Percentiles rank a stretch among this genome's conserved stretches.
These are phyloP conservation scores for Gymnoscopelus microlampas DNA, from an alignment of 2,797 vertebrate genomes.

Conservation along the genomic window DNA sequence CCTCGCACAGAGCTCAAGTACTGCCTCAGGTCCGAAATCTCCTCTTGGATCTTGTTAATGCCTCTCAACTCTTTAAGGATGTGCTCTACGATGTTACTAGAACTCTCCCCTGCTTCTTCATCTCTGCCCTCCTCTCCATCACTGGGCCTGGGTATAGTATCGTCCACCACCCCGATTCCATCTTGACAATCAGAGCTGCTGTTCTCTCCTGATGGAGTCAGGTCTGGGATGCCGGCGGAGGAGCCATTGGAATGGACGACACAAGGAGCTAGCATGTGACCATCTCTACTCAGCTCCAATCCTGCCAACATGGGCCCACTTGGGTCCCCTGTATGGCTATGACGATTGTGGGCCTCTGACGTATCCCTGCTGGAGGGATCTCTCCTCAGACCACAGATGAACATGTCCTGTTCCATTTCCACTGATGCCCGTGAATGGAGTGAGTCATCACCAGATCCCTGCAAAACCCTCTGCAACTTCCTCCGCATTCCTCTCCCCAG, in stretches of 20 bases:
- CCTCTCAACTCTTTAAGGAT: constrained; percentile 85
- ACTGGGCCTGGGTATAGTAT: constrained; percentile 37
- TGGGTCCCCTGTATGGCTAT: constrained; percentile 19
- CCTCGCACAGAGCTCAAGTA: constrained; percentile 84
- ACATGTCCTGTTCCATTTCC: constrained; percentile 76
- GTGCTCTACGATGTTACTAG: constrained; percentile 80
- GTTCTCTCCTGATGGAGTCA: constrained; percentile 33
- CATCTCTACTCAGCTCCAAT: constrained; percentile 66
- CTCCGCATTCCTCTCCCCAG: constrained; percentile 64
- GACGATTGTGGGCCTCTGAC: constrained; percentile 36
- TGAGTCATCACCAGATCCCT: constrained; percentile 75
- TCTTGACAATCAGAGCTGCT: constrained; percentile 64
- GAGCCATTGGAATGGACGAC: constrained; percentile 25
- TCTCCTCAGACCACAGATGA: constrained; percentile 72
- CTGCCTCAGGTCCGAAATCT: constrained; percentile 82
- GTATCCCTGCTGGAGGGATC: constrained; percentile 55
- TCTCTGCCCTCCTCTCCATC: constrained; percentile 50
- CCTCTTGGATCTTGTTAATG: constrained; percentile 86
- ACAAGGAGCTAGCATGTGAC: constrained; percentile 54
- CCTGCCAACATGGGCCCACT: constrained; percentile 52
- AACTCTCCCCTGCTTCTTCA: constrained; percentile 59
- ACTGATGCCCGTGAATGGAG: constrained; percentile 59
- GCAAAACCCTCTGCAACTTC: constrained; percentile 85
- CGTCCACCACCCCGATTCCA: constrained; percentile 65
- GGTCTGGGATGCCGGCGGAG: constrained; percentile 29